Evolutionary conservation across 1,140 invertebrate genomes (phyloP), one percentile per base, ranked within the genome.

Genomic region (Spodoptera frugiperda): DNA sequence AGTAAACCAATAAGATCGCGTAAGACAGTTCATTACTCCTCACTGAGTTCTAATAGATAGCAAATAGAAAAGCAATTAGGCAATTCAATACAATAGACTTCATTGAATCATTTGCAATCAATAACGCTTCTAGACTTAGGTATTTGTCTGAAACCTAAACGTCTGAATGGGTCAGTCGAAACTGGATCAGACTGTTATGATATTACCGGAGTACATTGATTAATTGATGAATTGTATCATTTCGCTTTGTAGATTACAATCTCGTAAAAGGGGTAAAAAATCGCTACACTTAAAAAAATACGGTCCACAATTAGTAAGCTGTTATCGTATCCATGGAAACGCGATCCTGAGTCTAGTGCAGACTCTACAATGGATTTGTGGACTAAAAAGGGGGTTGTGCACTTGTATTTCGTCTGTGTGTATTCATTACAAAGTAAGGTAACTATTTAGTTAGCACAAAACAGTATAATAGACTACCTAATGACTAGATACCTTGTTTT

Each of bases 21-120:
- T 55, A 9, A 55, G 9, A 51, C n/a, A 53, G 49, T 53, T 53
- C 15, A 53, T 53, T 53, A 53, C 49, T 53, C n/a, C 49, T 17
- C 1, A 53, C 21, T 25, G 3, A 33, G 2, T 30, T 25, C 25
- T 25, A 25, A 25, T 25, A 25, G 25, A 2, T 25, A 25, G 25
- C 25, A 25, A 25, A 25, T 25, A 25, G 25, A 25, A n/a, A 59
- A 21, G 15, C 14, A 49, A 68, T 51, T 51, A 51, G 15, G 14
- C 48, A 51, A 51, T 51, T 49, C 11, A 39, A 48, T 21, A 48
- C 8, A 49, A 15, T 44, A 30, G 14, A 68, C 14, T 2, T 30
- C 21, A 51, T 46, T 39, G n/a, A 30, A 33, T n/a, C 8, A 30
- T 21, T 67, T 25, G 59, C 59, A 46, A 59, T 59, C 14, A 17